A percentile compares a stretch with the other conserved stretches of the same genome.
Conservation (phyloP, 1,140 invertebrate species). For the Archivesica marissinica region DNA sequence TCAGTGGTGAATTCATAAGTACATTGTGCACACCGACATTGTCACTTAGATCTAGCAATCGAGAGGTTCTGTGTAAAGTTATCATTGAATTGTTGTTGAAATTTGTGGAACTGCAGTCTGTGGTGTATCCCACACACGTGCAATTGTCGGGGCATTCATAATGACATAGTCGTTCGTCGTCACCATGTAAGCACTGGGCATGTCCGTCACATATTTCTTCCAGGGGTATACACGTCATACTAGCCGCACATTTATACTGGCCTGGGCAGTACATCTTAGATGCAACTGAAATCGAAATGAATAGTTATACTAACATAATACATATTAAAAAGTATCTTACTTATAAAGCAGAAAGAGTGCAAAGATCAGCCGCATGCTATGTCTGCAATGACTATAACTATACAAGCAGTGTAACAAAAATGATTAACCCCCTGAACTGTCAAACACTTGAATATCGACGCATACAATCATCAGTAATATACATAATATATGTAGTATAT, state of each 20-base stretch:
- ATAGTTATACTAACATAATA: too few species aligned
- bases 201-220: not conserved
- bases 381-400: too few species aligned
- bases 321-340: too few species aligned
- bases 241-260: not conserved
- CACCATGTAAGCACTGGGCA: constrained; percentile 16
- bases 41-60: not conserved
- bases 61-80: not conserved
- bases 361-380: too few species aligned
- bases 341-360: too few species aligned
- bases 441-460: too few species aligned
- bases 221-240: not conserved
- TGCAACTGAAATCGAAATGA: not conserved
- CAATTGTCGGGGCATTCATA: not conserved
- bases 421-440: too few species aligned
- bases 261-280: not conserved
- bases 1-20: not conserved
- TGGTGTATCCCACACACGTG: not conserved
- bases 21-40: not conserved
- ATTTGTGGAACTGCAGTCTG: not conserved
- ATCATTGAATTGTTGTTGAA: not conserved
- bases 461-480: too few species aligned
- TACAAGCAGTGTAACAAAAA: too few species aligned
- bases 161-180: constrained; percentile 17
- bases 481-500: too few species aligned